Base-by-base conservation (phyloP, 1,140 invertebrate species). In the Proctacanthus coquilletti region DNA sequence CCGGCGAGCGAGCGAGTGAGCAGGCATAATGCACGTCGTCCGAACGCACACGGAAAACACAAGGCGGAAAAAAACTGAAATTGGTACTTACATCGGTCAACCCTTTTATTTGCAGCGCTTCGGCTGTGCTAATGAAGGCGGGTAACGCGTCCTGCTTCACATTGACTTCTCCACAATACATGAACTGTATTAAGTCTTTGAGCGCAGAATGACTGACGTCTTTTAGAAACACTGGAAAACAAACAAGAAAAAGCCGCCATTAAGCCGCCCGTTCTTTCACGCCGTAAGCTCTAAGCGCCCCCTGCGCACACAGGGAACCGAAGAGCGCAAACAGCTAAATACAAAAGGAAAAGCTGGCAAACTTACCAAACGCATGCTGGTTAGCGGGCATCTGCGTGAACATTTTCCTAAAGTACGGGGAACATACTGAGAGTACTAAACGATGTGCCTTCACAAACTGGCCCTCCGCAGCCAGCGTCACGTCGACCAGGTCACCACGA, bases 81-180 rank as follows among this genome's bases (percentile, higher is more conserved):
- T 32, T 6, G 18, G 15, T 57, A 58, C 55, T 58, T 35, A 58
- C 55, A 44, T 60, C 57, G 29, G 79, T 78, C 50, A 86, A 68
- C 52, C 83, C 82, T 70, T 84, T 84, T 46, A 87, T 77, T 68
- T 84, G 78, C 49, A 87, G 69, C 48, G 78, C 77, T 66, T 86
- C 80, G 44, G 83, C 83, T 49, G 81, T 80, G 68, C 81, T 84
- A 50, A 87, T 72, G 60, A 87, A 84, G 40, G 75, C 74, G 41
- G 76, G 71, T 55, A 87, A 69, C 48, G 84, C 80, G 55, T 84
- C 79, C 64, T 85, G 79, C 50, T 74, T 77, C 48, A 86, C 77
- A 66, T 84, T 84, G 34, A 85, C 81, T 68, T 85, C 80, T 45
- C 83, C 83, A 64, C 78, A 75, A 56, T 87, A 87, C 77, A 87